Base-by-base conservation (phyloP, 2,113 vertebrate genomes). In the Rallus limicola region DNA sequence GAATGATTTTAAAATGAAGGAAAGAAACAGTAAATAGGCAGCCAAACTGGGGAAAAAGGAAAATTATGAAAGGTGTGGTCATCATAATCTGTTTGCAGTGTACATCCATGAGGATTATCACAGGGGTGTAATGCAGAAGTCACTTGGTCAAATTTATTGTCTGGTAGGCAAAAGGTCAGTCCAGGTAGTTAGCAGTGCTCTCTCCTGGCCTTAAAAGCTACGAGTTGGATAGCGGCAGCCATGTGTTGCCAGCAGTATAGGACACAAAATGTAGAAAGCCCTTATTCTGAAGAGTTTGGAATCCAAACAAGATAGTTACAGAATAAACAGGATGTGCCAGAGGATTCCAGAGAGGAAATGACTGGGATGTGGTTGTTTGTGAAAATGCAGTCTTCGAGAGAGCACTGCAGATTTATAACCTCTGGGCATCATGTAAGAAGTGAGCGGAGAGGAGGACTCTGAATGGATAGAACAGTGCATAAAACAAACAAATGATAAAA, bases 331-430 rank as follows among this genome's bases (percentile, higher is more conserved):
- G 93, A 96, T 87, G 78, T 0, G 0, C 82, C 3, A 6, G 64
- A 84, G 74, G 91, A 56, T 60, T 68, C 72, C 53, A 76, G 69
- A 91, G 65, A 79, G 96, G 94, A 97, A 97, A 90, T 91, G 62
- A 65, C 94, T 85, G 31, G 44, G 62, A 76, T 92, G 67, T 87
- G 31, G 7, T 86, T 95, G 91, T 84, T 93, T 82, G 72, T 92
- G 91, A 69, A 95, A 87, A 65, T 84, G 70, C 50, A 3, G 0
- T 62, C 55, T 88, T 65, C 82, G 65, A 82, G 74, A 82, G 86
- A 78, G 40, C 31, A 17, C 21, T 85, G 31, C 29, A 50, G 84
- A 90, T 92, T 79, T 87, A 69, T 82, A 89, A 87, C 70, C 70
- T 72, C 9, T 48, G 53, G 36, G 44, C 74, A 78, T 64, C 21